Evolutionary conservation across 2,888 invertebrate species (phyloP).

Genomic region (Lasioglossum morio): DNA sequence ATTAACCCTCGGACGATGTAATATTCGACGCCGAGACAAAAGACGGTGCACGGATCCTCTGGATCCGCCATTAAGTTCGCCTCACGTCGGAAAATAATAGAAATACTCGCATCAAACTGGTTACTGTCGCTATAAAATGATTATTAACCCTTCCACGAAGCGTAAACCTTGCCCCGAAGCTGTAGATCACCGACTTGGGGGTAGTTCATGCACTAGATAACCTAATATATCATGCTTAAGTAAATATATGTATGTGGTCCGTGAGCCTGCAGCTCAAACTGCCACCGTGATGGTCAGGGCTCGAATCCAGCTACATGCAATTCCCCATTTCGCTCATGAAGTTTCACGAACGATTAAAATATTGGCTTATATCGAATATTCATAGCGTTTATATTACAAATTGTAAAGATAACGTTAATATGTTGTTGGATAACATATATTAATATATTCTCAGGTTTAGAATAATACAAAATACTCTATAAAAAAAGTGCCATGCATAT

Average conservation of each 20-base stretch:
- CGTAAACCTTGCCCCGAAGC: neutral
- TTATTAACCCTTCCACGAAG: neutral
- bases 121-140: neutral
- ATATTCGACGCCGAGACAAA: constrained; percentile 13
- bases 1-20: neutral
- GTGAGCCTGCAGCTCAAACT: neutral
- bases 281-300: neutral
- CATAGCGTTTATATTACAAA: too few relatives aligned
- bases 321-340: neutral
- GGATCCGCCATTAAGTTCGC: neutral
- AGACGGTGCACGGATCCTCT: neutral
- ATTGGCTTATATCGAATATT: too few relatives aligned
- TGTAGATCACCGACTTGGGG: neutral
- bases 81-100: neutral
- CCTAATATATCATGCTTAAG: neutral
- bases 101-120: neutral
- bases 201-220: neutral
- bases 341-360: neutral
- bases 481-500: too few relatives aligned
- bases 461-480: neutral
- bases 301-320: neutral
- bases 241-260: neutral
- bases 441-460: neutral
- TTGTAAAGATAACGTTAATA: too few relatives aligned
- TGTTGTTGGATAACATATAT: neutral